These are phyloP conservation scores for Calameuta idolon DNA, from an alignment of 2,888 invertebrate genomes.

Conservation along the genomic window DNA sequence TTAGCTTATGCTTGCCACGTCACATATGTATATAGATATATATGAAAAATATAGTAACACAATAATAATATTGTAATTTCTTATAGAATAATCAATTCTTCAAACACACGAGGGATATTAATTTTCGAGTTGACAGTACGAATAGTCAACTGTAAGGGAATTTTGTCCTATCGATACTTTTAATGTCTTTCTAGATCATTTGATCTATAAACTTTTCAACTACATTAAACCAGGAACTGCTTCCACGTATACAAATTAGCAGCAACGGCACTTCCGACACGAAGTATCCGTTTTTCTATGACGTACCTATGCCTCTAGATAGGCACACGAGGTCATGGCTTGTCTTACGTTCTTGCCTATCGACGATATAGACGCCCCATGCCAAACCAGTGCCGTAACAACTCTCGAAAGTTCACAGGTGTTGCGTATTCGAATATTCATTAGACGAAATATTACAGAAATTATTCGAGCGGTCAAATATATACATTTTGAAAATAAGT, in stretches of 20 bases:
- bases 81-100: background rate
- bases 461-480: background rate
- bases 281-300: conserved; percentile 58
- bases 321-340: conserved; percentile 51
- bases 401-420: conserved; percentile 30
- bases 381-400: conserved; percentile 9
- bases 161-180: background rate
- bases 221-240: background rate
- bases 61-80: background rate
- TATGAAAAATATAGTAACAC: background rate
- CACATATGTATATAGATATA: background rate
- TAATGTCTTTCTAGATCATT: background rate
- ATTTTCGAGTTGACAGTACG: background rate
- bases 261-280: conserved; percentile 59
- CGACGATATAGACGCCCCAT: conserved; percentile 35
- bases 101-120: background rate
- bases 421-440: background rate
- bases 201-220: background rate
- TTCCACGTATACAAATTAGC: conserved; percentile 32
- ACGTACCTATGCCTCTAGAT: conserved; percentile 54
- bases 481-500: background rate
- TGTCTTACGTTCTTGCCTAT: conserved; percentile 45
- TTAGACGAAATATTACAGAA: background rate
- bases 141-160: background rate
- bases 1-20: background rate